A percentile compares a stretch with the other conserved stretches of the same genome.
Evolutionary conservation across 2,888 invertebrate species (phyloP).

Genomic region (Julus scandinavius): DNA sequence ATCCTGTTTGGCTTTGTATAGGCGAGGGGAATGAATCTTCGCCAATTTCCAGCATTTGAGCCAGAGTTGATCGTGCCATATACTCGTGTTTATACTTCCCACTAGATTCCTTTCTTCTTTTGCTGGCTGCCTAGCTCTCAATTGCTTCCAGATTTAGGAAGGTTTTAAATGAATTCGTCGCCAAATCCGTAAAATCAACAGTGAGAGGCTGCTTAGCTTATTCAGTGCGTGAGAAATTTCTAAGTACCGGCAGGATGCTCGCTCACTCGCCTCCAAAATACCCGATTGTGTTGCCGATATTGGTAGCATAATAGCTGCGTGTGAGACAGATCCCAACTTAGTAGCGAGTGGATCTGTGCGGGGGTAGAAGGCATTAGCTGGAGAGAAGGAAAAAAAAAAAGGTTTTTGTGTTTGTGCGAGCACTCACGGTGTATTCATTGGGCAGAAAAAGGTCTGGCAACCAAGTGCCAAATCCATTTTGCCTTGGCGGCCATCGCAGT

Average conservation of each 20-base stretch:
- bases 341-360: constrained; percentile 8
- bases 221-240: constrained; percentile 55
- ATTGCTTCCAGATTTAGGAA: constrained; percentile 56
- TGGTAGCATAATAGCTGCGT: constrained; percentile 6
- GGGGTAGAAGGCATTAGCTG: not conserved
- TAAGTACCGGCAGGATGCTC: constrained; percentile 49
- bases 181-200: constrained; percentile 57
- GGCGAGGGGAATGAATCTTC: not conserved
- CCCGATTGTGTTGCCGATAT: constrained; percentile 45
- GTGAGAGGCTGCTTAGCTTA: constrained; percentile 49
- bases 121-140: constrained; percentile 44
- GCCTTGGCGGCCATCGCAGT: not conserved
- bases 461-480: not conserved
- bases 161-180: constrained; percentile 53
- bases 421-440: not conserved
- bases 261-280: not conserved
- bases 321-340: constrained; percentile 14
- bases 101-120: constrained; percentile 30
- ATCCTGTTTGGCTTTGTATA: not conserved
- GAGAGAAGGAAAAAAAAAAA: not conserved
- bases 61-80: not conserved
- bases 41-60: constrained; percentile 15
- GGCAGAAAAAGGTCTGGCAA: not conserved
- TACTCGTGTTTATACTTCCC: constrained; percentile 15
- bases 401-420: not conserved